These are phyloP conservation scores for Reticulitermes lucifugus DNA, from an alignment of 2,888 invertebrate genomes.

Conservation along the genomic window DNA sequence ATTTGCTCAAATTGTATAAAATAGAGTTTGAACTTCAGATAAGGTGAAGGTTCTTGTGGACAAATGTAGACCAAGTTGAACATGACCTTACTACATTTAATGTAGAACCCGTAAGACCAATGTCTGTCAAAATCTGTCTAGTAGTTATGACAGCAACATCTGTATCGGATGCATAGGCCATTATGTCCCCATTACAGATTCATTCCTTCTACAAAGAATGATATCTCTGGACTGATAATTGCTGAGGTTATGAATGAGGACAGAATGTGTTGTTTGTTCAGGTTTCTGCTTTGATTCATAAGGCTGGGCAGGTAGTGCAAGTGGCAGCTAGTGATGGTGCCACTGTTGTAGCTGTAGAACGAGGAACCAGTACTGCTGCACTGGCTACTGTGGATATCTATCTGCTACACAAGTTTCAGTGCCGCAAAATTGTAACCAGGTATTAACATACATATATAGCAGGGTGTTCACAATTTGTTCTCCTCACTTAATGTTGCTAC, in stretches of 20 bases:
- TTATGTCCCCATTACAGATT: no score
- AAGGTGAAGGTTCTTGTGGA: no score
- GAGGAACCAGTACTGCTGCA: slow-evolving; percentile 58
- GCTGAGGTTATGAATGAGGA: neutral
- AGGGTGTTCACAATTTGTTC: no score
- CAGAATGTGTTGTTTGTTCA: slow-evolving; percentile 36
- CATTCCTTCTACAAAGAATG: neutral
- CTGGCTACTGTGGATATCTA: slow-evolving; percentile 68
- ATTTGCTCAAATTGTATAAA: no score
- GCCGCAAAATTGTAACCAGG: slow-evolving; percentile 76
- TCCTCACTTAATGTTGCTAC: no score
- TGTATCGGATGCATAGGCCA: no score
- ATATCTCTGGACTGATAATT: neutral
- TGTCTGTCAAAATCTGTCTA: no score
- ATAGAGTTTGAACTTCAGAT: no score
- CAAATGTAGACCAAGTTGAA: no score
- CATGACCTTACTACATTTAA: no score
- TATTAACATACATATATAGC: slow-evolving; percentile 55
- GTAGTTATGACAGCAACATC: no score
- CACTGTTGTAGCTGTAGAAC: slow-evolving; percentile 72
- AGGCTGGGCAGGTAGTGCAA: slow-evolving; percentile 64
- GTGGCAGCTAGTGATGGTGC: slow-evolving; percentile 77
- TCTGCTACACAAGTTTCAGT: slow-evolving; percentile 76
- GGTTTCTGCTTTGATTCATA: slow-evolving; percentile 42
- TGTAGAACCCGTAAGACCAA: no score